A percentile compares a stretch with the other conserved stretches of the same genome.
Evolutionary conservation across 2,113 vertebrate species (phyloP).

Genomic region (Neolamprologus longior): DNA sequence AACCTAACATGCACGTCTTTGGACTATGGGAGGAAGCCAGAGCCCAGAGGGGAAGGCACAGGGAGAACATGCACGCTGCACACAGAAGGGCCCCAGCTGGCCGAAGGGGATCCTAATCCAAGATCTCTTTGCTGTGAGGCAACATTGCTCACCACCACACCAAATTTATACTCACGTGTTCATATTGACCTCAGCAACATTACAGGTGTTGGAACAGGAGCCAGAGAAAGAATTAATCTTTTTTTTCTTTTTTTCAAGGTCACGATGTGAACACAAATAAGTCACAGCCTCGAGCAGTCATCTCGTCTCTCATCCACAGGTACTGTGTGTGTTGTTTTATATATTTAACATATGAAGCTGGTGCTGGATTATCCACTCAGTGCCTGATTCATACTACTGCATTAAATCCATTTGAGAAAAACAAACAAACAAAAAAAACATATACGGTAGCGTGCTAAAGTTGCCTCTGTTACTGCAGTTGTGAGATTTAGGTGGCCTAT

Average conservation of each 20-base stretch:
- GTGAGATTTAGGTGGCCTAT: neutral
- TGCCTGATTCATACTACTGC: neutral
- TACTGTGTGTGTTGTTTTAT: neutral
- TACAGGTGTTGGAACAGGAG: neutral
- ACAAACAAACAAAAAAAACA: neutral
- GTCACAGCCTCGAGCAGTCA: neutral
- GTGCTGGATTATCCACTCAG: neutral
- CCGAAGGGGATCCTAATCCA: neutral
- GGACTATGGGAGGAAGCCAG: neutral
- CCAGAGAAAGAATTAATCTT: neutral
- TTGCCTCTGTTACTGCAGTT: neutral
- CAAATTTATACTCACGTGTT: neutral
- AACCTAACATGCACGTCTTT: neutral
- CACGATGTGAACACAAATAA: neutral
- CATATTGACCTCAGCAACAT: neutral
- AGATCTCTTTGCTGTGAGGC: neutral
- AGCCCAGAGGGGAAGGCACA: neutral
- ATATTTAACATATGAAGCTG: neutral
- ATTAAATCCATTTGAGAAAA: neutral
- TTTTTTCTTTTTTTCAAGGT: neutral
- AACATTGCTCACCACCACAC: neutral
- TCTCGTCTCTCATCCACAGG: neutral
- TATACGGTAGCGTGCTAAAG: neutral
- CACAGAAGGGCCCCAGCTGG: neutral
- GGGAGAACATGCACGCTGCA: neutral